A percentile compares a stretch with the other conserved stretches of the same genome.
Evolutionary conservation across 2,888 invertebrate species (phyloP).

Genomic region (Orthosia cruda): DNA sequence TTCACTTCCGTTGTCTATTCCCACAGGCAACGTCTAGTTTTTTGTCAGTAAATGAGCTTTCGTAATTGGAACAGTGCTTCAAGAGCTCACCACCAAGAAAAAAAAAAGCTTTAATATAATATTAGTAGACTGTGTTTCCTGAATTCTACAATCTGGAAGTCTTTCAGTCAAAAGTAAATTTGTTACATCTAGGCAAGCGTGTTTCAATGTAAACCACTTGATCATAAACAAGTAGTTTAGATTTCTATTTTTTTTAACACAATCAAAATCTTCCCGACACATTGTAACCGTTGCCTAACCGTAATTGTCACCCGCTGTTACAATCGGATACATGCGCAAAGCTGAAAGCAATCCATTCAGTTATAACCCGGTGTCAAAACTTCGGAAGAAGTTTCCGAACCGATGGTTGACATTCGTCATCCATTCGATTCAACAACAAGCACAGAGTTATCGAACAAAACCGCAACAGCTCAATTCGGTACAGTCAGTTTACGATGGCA

Average conservation of each 20-base stretch:
- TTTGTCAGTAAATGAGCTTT: too few species aligned
- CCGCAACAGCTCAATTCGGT: conserved; percentile 3
- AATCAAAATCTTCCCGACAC: not conserved
- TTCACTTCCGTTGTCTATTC: not conserved
- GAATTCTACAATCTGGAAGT: too few species aligned
- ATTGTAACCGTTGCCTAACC: not conserved
- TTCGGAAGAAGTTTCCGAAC: conserved; percentile 15
- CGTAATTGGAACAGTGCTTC: too few species aligned
- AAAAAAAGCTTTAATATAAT: too few species aligned
- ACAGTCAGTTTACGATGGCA: not conserved
- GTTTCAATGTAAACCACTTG: too few species aligned
- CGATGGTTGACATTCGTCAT: conserved; percentile 20
- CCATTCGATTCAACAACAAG: conserved; percentile 19
- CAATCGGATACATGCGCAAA: conserved; percentile 3
- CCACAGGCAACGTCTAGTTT: too few species aligned
- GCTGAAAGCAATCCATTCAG: conserved; percentile 20
- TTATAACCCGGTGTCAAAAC: conserved; percentile 7
- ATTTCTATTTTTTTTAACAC: too few species aligned
- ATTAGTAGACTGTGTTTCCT: too few species aligned
- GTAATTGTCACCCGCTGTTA: not conserved
- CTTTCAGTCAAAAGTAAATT: too few species aligned
- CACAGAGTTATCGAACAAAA: conserved; percentile 20
- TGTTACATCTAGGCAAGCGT: too few species aligned
- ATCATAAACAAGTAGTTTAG: too few species aligned
- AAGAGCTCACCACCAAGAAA: too few species aligned